Base-by-base conservation (phyloP, 2,113 vertebrate species). In the Gopherus flavomarginatus region DNA sequence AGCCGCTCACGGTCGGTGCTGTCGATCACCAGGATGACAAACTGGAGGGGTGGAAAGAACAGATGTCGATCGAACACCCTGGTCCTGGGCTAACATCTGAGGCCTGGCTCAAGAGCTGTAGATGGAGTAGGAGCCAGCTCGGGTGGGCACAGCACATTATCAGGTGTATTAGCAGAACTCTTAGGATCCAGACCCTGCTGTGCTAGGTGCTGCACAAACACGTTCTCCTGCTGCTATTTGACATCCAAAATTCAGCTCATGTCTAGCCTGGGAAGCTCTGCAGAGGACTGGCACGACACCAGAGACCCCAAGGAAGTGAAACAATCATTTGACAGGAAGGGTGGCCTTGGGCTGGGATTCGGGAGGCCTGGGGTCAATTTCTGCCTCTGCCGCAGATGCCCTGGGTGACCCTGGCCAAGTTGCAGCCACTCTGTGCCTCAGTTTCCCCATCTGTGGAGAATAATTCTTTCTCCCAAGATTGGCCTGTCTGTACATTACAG, bases 11-110 rank as follows among this genome's bases (percentile, higher is more conserved):
- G 92, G 93, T 99, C 99, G 0, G 98, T 99, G 96, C 99, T 99
- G 93, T 99, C 98, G 62, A 99, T 98, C 77, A 99, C 99, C 95
- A 99, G 92, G 75, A 99, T 99, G 95, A 99, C 94, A 62, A 99
- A 99, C 98, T 99, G 97, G 86, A 94, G 77, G 26, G 57, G 11
- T 29, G 38, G 26, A 47, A 87, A 22, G 22, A 22, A 8, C 59
- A 56, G 89, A 52, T 29, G 57, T 6, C 72, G 29, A 77, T 44
- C 42, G 44, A 44, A 52, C 35, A 54, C 6, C 17, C 83, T 53
- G 53, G 81, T 16, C 49, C 26, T 19, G 4, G 38, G 42, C 21
- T 57, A 54, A n/a, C 84, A 13, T 9, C n/a, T 27, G 78, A 79
- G 10, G 50, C 50, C 38, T 42, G 52, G 72, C n/a, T 42, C 69